Evolutionary conservation across 1,140 invertebrate species (phyloP), one percentile per base, ranked within the genome.

Genomic region (Vollenhovia emeryi): DNA sequence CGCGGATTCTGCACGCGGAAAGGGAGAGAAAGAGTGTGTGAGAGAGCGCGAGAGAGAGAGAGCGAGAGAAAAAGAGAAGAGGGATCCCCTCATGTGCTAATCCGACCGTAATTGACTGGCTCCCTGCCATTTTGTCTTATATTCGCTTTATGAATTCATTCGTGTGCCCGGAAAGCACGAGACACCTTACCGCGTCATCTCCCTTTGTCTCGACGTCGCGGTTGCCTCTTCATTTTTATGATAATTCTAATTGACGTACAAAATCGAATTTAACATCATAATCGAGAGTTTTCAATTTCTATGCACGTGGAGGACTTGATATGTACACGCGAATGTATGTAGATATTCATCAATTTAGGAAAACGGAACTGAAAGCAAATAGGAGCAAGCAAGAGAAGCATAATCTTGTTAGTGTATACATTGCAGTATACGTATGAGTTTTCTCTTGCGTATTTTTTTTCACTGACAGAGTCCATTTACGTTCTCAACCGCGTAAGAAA

Each of bases 1-100:
- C 59, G 78, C 86, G 57, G 87, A 89, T 88, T 90, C 87, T 89
- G 69, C 76, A 66, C 76, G 59, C 68, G 74, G 75, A 83, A 87
- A 82, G 52, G 48, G 71, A 84, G 89, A 59, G 87, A 84, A 84
- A 86, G 73, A 62, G n/a, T n/a, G n/a, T n/a, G n/a, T n/a, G n/a
- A n/a, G n/a, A n/a, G n/a, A n/a, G n/a, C n/a, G n/a, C n/a, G 89
- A 59, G 87, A 84, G 85, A 86, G 73, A 62, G 75, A 83, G 86
- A 82, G 52, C 40, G 71, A 84, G 89, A 59, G 87, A 84, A 84
- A 86, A 69, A 62, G 86, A 64, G 55, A 27, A 33, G 60, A 64
- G 86, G 69, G 87, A 82, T 83, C 89, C 92, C 92, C 92, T 89
- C 87, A 80, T 87, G 73, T 85, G 87, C 52, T 93, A 93, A 93